Evolutionary conservation across 2,113 vertebrate genomes (phyloP).

Genomic region (Oryzias javanicus): DNA sequence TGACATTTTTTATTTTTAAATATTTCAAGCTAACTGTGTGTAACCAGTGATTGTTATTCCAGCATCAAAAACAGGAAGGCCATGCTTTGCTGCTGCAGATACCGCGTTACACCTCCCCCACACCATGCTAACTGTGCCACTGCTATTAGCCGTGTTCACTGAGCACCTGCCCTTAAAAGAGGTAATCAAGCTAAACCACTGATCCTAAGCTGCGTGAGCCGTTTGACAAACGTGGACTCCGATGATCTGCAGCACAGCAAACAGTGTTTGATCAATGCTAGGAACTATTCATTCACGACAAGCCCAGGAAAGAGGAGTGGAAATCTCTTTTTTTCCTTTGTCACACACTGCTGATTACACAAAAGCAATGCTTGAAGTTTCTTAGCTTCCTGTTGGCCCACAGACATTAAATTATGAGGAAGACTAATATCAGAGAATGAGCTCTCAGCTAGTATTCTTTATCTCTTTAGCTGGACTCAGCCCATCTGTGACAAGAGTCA

Average conservation of each 20-base stretch:
- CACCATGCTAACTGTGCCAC: not conserved
- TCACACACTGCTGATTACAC: no score
- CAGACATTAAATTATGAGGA: not conserved
- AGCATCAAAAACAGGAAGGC: no score
- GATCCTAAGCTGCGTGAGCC: constrained; percentile 72
- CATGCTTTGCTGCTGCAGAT: constrained; percentile 18
- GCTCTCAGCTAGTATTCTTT: constrained; percentile 54
- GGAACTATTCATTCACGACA: not conserved
- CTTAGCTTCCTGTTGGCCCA: no score
- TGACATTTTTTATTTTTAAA: no score
- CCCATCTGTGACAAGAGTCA: constrained; percentile 69
- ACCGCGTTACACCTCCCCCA: constrained; percentile 29
- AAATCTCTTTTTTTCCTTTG: no score
- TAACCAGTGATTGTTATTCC: no score
- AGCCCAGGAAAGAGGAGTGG: no score
- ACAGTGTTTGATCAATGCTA: constrained; percentile 15
- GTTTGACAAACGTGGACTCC: constrained; percentile 61
- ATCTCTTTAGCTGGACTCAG: constrained; percentile 67
- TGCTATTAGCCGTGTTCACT: constrained; percentile 27
- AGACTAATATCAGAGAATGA: constrained; percentile 36
- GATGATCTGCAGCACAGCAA: constrained; percentile 44
- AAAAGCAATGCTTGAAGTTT: no score
- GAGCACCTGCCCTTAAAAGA: constrained; percentile 69
- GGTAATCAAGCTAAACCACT: constrained; percentile 74
- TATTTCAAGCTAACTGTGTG: no score